phyloP scores from a whole-genome alignment of 2,113 vertebrate species.

The Steatornis caripensis region DNA sequence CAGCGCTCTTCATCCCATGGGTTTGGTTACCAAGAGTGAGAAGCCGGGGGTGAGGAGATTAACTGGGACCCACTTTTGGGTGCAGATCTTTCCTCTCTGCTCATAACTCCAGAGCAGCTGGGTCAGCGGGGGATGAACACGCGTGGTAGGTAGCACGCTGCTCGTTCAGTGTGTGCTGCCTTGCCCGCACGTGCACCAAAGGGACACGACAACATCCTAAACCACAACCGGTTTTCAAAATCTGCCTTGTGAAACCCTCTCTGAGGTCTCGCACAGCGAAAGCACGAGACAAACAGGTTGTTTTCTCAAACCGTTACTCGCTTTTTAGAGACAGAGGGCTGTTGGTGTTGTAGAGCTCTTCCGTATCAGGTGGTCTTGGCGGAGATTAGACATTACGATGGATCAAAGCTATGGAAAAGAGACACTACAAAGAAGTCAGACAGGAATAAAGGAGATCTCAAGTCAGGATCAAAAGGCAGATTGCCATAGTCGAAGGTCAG shows the following conservation, averaged over 20 bases:
- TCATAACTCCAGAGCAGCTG: neutral
- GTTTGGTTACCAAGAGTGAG: neutral
- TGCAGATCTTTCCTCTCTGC: neutral
- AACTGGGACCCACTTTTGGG: neutral
- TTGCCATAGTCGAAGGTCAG: neutral
- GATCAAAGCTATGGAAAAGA: neutral
- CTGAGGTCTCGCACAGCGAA: neutral
- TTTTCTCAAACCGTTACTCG: neutral
- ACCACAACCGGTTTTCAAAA: conserved; percentile 30
- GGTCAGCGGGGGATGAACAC: neutral
- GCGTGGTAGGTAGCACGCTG: accelerated
- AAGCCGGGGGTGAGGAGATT: neutral
- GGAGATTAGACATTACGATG: neutral
- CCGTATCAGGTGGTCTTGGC: neutral
- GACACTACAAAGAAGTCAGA: neutral
- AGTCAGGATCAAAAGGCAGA: neutral
- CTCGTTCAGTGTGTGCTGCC: accelerated
- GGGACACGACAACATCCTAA: neutral
- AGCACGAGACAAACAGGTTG: neutral
- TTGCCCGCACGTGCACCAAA: neutral
- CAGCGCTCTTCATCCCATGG: neutral
- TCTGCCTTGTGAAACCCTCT: neutral
- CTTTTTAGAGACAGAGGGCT: accelerated
- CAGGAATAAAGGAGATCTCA: neutral
- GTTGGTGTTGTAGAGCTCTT: accelerated